Evolutionary conservation across 1,140 invertebrate genomes (phyloP), one percentile per base, ranked within the genome.

Genomic region (Trigoniulus corallinus): DNA sequence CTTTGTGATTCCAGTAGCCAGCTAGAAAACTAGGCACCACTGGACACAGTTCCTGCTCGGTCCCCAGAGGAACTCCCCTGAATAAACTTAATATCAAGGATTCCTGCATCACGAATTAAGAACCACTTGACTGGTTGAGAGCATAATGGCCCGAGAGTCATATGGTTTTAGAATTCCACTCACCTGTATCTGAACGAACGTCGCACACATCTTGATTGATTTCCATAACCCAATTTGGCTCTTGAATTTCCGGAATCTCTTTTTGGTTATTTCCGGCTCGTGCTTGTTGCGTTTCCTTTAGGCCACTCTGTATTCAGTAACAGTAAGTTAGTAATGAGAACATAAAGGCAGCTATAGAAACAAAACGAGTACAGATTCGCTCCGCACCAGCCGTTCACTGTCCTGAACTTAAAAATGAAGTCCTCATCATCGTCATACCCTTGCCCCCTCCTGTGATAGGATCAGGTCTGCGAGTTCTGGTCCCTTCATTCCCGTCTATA

Each of bases 151-250:
- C n/a, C 37, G 37, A 13, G 37, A 12, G 12, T 39, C 37, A 18
- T 13, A 39, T 13, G 37, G 37, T 13, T 39, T 18, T 18, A 18
- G 18, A 13, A 12, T 12, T 12, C 12, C 18, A 18, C 37, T 39
- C 37, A 39, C 37, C 37, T 12, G 37, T 39, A 18, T 12, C 12
- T 39, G 18, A 13, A 39, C 37, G 37, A 39, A 18, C 18, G 37
- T 39, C 44, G n/a, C 55, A 56, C 46, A 56, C 57, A 54, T 45
- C 51, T 13, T 57, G 51, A 10, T 56, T 69, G 55, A 82, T 79
- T 57, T 78, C 78, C 62, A 79, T 77, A 2, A 82, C 72, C 81
- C 80, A 82, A 20, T 72, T 71, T 2, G 80, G 80, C 62, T 82
- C 80, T 61, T 72, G 26, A 56, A 62, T 10, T 56, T 60, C 45